Evolutionary conservation across 2,888 invertebrate species (phyloP).

Genomic region (Sclerodermus sp.): DNA sequence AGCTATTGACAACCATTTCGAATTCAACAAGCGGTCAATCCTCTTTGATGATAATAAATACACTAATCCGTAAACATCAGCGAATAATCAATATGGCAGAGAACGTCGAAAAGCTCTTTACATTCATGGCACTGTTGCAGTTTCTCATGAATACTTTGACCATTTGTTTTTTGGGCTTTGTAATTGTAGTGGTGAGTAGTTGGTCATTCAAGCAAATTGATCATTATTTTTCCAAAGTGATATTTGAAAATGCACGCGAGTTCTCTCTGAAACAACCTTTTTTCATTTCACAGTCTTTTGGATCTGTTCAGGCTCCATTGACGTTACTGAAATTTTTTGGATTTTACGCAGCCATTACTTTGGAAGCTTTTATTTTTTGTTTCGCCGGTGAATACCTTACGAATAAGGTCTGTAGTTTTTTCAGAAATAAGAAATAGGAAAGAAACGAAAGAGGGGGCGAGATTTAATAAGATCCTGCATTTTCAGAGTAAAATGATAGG

Average conservation of each 20-base stretch:
- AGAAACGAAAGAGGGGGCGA: background rate
- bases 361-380: constrained; percentile 27
- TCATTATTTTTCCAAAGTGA: no score
- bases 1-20: background rate
- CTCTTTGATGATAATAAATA: no score
- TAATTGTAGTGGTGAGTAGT: constrained; percentile 23
- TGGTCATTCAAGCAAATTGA: no score
- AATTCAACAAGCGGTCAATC: no score
- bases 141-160: constrained; percentile 25
- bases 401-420: constrained; percentile 18
- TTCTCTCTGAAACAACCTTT: no score
- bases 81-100: constrained; percentile 19
- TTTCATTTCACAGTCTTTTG: constrained; percentile 18
- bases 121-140: constrained; percentile 25
- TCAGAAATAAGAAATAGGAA: background rate
- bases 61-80: constrained; percentile 20
- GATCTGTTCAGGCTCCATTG: background rate
- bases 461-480: background rate
- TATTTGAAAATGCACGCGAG: no score
- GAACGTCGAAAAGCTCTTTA: constrained; percentile 21
- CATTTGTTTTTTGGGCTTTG: constrained; percentile 26
- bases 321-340: constrained; percentile 17
- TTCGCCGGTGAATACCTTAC: constrained; percentile 30
- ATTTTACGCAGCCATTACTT: constrained; percentile 12
- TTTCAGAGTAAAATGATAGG: background rate